A percentile compares a stretch with the other conserved stretches of the same genome.
phyloP scores from a whole-genome alignment of 2,113 vertebrate species.

The Grantiella picta region DNA sequence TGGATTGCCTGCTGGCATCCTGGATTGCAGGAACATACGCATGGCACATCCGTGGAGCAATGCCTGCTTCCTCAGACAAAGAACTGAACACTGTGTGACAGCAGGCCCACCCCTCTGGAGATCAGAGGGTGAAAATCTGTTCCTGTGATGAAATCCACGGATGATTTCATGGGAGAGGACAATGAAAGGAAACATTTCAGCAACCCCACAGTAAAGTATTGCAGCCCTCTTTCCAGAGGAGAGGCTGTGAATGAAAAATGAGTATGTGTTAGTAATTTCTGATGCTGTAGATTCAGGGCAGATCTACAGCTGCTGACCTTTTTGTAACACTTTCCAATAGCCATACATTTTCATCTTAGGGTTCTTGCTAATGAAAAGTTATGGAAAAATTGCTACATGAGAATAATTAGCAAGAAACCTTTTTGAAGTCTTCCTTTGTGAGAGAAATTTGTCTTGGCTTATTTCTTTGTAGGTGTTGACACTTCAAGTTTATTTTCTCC shows the following conservation, averaged over 20 bases:
- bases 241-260: not conserved
- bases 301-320: not conserved
- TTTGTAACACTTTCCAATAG: not conserved
- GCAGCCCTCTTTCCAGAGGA: not conserved
- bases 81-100: conserved; percentile 63
- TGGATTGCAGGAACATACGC: conserved; percentile 50
- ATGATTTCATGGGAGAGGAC: not conserved
- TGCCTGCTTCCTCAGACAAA: conserved; percentile 37
- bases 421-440: not conserved
- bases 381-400: not conserved
- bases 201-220: not conserved
- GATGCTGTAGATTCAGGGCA: not conserved
- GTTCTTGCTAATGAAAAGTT: not conserved
- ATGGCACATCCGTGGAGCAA: not conserved
- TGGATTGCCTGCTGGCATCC: conserved; percentile 67
- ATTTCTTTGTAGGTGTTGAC: not conserved
- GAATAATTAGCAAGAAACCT: not conserved
- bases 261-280: not conserved
- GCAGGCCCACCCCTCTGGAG: conserved; percentile 24
- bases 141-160: not conserved
- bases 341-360: not conserved
- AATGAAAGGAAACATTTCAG: conserved; percentile 1
- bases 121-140: not conserved
- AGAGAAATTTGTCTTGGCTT: not conserved
- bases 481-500: not conserved